Evolutionary conservation across 2,888 invertebrate species (phyloP).

Genomic region (Agrotis puta): DNA sequence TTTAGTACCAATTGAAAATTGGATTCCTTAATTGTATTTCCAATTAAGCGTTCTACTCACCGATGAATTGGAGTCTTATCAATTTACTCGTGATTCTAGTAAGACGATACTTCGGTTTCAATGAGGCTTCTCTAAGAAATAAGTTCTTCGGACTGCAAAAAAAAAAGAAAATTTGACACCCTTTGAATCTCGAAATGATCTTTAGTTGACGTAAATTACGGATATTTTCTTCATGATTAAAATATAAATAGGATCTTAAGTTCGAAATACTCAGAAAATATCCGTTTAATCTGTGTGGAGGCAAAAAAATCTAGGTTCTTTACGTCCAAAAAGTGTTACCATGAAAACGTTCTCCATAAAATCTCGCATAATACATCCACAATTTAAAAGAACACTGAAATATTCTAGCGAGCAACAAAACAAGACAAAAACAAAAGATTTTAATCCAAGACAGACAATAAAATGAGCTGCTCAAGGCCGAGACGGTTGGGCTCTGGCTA

Average conservation of each 20-base stretch:
- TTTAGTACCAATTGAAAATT: conserved; percentile 13
- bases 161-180: conserved; percentile 7
- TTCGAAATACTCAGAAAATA: not conserved
- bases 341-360: conserved; percentile 21
- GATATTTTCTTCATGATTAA: conserved; percentile 14
- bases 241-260: not conserved
- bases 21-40: not conserved
- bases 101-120: conserved; percentile 23
- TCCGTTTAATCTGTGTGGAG: no score
- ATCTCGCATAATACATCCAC: conserved; percentile 14
- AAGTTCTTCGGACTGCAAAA: conserved; percentile 4
- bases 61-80: conserved; percentile 1
- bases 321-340: not conserved
- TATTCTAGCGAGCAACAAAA: conserved; percentile 30
- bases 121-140: conserved; percentile 7
- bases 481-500: conserved; percentile 48
- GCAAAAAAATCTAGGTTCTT: not conserved
- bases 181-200: conserved; percentile 24
- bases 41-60: conserved; percentile 22
- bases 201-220: not conserved
- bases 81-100: conserved; percentile 25
- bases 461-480: conserved; percentile 58
- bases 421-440: conserved; percentile 46
- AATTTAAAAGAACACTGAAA: conserved; percentile 33
- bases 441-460: conserved; percentile 64